Percentiles rank a stretch among this genome's conserved stretches.
phyloP scores from a whole-genome alignment of 2,888 invertebrate species.

The Eupsilia transversa region DNA sequence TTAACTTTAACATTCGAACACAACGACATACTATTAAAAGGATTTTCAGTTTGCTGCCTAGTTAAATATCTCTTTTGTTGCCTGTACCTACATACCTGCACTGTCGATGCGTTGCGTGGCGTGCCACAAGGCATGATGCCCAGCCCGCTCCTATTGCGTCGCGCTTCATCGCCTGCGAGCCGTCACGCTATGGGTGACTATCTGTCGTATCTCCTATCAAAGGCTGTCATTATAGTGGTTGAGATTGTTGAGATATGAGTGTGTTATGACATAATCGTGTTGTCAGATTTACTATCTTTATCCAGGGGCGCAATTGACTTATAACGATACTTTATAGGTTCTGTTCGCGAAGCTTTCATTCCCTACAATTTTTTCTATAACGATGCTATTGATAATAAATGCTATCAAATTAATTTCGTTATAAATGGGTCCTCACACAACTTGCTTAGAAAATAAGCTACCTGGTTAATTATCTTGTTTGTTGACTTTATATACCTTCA shows the following conservation, averaged over 20 bases:
- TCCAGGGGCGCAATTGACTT: not conserved
- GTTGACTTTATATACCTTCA: constrained; percentile 9
- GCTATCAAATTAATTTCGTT: too few relatives aligned
- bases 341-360: too few relatives aligned
- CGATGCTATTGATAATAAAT: too few relatives aligned
- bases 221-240: not conserved
- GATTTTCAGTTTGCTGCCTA: not conserved
- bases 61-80: not conserved
- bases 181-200: constrained; percentile 25
- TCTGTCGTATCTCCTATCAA: constrained; percentile 6
- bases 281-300: not conserved
- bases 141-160: constrained; percentile 27
- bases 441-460: not conserved
- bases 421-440: not conserved
- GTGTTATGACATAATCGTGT: not conserved
- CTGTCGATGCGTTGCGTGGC: constrained; percentile 12
- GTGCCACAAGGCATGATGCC: constrained; percentile 31
- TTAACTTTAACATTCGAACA: not conserved
- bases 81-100: constrained; percentile 1
- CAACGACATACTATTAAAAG: not conserved
- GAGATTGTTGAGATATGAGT: not conserved
- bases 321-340: not conserved
- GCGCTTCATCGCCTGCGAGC: constrained; percentile 2
- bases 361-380: too few relatives aligned
- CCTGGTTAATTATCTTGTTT: not conserved